Conservation (phyloP, 2,797 vertebrate genomes). For the Squalus acanthias region DNA sequence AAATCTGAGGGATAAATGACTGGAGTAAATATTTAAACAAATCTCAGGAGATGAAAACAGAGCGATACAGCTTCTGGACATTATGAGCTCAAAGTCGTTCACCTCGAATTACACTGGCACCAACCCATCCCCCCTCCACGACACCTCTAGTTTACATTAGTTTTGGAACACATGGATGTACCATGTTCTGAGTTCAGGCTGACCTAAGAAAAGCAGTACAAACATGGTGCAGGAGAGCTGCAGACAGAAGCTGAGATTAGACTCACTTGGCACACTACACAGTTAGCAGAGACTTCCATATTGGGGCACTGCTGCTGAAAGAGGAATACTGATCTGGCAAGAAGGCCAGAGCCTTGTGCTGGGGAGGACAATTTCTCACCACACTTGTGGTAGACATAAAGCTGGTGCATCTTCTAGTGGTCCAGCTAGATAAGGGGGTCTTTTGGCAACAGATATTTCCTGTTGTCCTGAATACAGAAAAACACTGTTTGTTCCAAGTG, state of each 20-base stretch:
- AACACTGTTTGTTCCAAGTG: not conserved
- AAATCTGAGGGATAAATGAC: not conserved
- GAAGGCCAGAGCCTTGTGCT: not conserved
- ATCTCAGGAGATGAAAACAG: not conserved
- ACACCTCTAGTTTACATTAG: not conserved
- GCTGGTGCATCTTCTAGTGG: not conserved
- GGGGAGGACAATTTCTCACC: not conserved
- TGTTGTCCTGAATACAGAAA: not conserved
- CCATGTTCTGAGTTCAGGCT: not conserved
- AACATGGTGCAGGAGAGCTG: not conserved
- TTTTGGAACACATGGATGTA: not conserved
- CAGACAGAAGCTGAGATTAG: not conserved
- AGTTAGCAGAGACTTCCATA: conserved; percentile 16
- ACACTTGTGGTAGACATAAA: not conserved
- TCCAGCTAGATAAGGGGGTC: not conserved
- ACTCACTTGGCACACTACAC: conserved; percentile 5
- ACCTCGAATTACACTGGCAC: not conserved
- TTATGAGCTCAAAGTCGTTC: not conserved
- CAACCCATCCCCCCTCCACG: not conserved
- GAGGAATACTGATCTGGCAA: not conserved
- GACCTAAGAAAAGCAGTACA: not conserved
- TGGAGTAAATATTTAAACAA: not conserved
- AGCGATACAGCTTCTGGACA: not conserved
- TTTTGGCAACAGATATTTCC: not conserved
- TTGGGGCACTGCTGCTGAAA: not conserved